Conservation (phyloP, 30 jellyfish, hydroid and myxozoan species). For the Pseudorhiza aurosa region DNA sequence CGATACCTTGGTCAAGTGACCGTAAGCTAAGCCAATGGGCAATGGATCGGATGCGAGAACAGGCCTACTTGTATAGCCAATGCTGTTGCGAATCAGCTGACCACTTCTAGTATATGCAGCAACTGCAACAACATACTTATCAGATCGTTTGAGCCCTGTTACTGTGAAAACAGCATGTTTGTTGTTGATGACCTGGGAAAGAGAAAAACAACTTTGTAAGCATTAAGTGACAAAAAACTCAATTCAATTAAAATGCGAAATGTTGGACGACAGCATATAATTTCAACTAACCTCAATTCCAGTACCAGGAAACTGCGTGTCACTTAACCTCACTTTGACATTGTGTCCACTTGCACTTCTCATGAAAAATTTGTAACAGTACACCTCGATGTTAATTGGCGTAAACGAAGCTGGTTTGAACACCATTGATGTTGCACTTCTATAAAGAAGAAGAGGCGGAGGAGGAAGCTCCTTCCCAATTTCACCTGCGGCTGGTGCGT, state of each 20-base stretch:
- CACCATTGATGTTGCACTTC: constrained; percentile 69
- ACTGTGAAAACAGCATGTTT: constrained; percentile 51
- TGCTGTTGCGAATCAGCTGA: constrained; percentile 67
- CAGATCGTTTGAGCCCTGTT: constrained; percentile 68
- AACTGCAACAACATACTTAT: constrained; percentile 86
- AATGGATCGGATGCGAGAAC: constrained; percentile 72
- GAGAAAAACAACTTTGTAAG: neutral
- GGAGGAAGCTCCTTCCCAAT: constrained; percentile 57
- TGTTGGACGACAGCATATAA: neutral
- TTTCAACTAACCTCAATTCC: constrained; percentile 77
- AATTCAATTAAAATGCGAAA: neutral
- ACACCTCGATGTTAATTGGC: constrained; percentile 39
- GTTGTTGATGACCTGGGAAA: constrained; percentile 59
- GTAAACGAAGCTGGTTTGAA: constrained; percentile 71
- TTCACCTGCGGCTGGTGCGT: neutral
- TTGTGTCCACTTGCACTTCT: constrained; percentile 82
- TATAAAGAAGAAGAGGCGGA: constrained; percentile 70
- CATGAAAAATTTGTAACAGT: constrained; percentile 61
- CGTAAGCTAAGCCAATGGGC: constrained; percentile 74
- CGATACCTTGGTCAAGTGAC: constrained; percentile 83
- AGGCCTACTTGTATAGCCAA: constrained; percentile 80
- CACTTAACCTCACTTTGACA: constrained; percentile 93
- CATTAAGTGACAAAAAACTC: neutral
- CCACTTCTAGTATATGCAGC: constrained; percentile 85
- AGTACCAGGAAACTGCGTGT: constrained; percentile 77